Base-by-base conservation (phyloP, 2,797 vertebrate species). In the Chromis chromis region DNA sequence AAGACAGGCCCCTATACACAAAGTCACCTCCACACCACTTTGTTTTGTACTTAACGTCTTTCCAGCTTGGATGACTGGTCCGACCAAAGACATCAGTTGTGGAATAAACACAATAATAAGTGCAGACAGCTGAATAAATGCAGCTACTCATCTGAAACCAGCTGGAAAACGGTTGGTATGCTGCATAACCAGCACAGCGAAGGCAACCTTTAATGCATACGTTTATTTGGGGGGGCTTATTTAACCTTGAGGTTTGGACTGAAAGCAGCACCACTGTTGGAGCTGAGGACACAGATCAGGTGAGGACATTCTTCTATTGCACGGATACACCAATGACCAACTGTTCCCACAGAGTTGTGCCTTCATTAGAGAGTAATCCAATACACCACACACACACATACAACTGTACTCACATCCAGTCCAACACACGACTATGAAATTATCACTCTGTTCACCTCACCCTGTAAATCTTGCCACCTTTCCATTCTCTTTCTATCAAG, bases 341-440 rank as follows among this genome's bases (percentile, higher is more conserved):
- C 83, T 88, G 85, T 82, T 83, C 87, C 81, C 80, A 65, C 83
- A 66, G 81, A 78, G 84, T 1, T 27, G 59, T 19, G 27, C 68
- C 67, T 75, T 76, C 74, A 79, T 69, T 44, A 75, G 31, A 19
- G 58, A 57, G 66, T 46, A 17, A 52, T 31, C 66, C 64, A 59
- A 71, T 19, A 65, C 64, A 17, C 12, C 39, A 1, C 55, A 24
- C 67, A 70, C n/a, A 25, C 52, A 61, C 27, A 44, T 61, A 65
- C 36, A 73, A 58, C 25, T 28, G 24, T 33, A 54, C 40, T 31
- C 24, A 48, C 65, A 39, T 28, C n/a, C 36, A 71, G 21, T 21
- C 50, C 42, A 33, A 62, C 50, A 59, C 55, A 36, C 44, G 21
- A 33, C 46, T 44, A 57, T 61, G 44, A 78, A 54, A 56, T 65